phyloP scores from a whole-genome alignment of 2,888 invertebrate genomes.

The Aporophyla nigra region DNA sequence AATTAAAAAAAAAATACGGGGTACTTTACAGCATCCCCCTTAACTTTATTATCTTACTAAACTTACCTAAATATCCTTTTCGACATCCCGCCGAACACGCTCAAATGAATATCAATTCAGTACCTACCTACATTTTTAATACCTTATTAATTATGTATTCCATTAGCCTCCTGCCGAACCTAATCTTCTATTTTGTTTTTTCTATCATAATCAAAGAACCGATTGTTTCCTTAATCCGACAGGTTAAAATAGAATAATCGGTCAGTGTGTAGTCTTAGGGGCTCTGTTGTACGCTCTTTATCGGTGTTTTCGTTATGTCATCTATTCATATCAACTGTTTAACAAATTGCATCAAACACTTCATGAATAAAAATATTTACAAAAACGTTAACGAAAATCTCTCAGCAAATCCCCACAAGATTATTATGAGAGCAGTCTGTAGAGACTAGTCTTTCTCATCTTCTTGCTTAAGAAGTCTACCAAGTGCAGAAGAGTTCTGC shows the following conservation, averaged over 20 bases:
- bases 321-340: too few relatives aligned
- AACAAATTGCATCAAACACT: too few relatives aligned
- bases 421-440: neutral
- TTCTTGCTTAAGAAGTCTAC: neutral
- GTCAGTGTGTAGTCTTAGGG: too few relatives aligned
- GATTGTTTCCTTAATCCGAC: neutral
- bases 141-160: conserved; percentile 20
- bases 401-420: neutral
- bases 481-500: neutral
- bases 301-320: conserved; percentile 5
- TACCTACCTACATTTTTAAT: conserved; percentile 20
- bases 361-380: neutral
- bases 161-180: neutral
- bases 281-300: conserved; percentile 8
- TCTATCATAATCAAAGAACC: neutral
- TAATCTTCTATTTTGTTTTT: neutral
- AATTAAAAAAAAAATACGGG: too few relatives aligned
- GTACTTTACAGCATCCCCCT: too few relatives aligned
- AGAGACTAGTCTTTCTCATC: neutral
- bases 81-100: neutral
- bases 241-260: neutral
- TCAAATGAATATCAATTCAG: neutral
- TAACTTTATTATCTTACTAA: neutral
- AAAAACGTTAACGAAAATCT: neutral
- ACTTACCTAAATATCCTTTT: neutral